phyloP scores from a whole-genome alignment of 2,797 vertebrate species.

The Sarcoramphus papa region DNA sequence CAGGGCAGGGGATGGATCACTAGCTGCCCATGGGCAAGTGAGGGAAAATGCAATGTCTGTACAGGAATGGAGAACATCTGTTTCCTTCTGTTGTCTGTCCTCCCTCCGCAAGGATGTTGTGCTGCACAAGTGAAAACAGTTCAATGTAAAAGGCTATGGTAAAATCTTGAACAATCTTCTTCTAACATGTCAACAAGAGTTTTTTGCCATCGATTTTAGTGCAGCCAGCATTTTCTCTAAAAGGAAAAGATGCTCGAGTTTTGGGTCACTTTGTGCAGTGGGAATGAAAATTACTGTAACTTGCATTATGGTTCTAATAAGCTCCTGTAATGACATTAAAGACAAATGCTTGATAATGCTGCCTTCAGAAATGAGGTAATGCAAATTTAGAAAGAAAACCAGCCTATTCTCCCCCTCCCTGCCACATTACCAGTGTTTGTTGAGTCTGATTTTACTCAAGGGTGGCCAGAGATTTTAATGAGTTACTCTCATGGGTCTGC shows the following conservation, averaged over 20 bases:
- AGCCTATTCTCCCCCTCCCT: not conserved
- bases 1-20: not conserved
- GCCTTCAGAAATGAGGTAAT: conserved; percentile 1
- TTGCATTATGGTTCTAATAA: not conserved
- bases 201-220: not conserved
- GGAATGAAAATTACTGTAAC: not conserved
- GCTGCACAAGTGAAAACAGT: not conserved
- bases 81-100: not conserved
- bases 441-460: not conserved
- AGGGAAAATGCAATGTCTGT: not conserved
- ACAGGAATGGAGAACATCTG: not conserved
- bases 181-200: not conserved
- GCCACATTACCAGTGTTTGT: not conserved
- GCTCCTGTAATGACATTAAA: not conserved
- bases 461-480: not conserved
- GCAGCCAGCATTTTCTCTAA: not conserved
- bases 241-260: not conserved
- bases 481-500: not conserved
- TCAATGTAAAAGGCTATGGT: not conserved
- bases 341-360: not conserved
- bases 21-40: not conserved
- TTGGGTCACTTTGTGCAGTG: not conserved
- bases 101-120: not conserved
- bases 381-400: not conserved
- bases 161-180: not conserved